Evolutionary conservation across 2,113 vertebrate species (phyloP).

Genomic region (Tretioscincus oriximinensis): DNA sequence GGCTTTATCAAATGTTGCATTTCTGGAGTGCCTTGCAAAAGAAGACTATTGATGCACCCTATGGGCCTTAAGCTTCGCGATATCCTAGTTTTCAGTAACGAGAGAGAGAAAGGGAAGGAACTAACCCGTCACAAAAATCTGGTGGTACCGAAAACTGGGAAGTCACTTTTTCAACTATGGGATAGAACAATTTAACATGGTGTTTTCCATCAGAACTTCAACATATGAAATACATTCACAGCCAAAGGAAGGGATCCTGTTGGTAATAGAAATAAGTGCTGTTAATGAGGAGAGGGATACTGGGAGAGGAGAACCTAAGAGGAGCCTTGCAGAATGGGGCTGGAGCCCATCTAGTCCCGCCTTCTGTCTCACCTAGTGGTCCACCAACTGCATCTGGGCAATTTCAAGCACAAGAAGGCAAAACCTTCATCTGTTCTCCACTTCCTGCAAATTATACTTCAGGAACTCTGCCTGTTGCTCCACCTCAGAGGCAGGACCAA

Average conservation of each 20-base stretch:
- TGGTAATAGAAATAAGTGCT: constrained; percentile 17
- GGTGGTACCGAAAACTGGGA: not conserved
- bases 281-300: not conserved
- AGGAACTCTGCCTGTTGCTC: too few relatives aligned
- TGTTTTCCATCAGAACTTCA: not conserved
- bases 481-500: too few relatives aligned
- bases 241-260: not conserved
- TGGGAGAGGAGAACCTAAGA: too few relatives aligned
- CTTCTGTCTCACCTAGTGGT: too few relatives aligned
- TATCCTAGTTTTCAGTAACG: constrained; percentile 3
- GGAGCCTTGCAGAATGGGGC: too few relatives aligned
- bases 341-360: too few relatives aligned
- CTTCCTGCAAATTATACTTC: too few relatives aligned
- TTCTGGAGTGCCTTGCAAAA: constrained; percentile 55
- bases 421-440: too few relatives aligned
- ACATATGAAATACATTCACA: not conserved
- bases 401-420: too few relatives aligned
- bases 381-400: too few relatives aligned
- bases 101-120: constrained; percentile 3
- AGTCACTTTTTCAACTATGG: not conserved
- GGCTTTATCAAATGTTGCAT: constrained; percentile 37
- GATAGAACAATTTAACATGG: constrained; percentile 4
- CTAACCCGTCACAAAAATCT: not conserved
- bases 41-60: constrained; percentile 59
- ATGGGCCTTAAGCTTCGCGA: constrained; percentile 46